phyloP scores from a whole-genome alignment of 64 coral and sea anemone genomes.

The Porites australiensis region DNA sequence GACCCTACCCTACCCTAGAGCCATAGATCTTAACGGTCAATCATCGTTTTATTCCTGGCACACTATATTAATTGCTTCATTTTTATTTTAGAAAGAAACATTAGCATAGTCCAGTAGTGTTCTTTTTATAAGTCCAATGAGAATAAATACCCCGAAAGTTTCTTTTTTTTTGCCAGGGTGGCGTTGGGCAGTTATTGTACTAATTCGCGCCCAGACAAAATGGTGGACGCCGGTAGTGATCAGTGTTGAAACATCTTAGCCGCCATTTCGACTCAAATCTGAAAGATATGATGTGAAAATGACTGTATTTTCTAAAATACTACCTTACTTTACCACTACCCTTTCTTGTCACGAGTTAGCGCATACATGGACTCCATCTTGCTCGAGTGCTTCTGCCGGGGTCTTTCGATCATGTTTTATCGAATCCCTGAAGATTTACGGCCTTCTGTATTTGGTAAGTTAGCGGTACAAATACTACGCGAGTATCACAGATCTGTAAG shows the following conservation, averaged over 20 bases:
- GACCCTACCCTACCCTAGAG: neutral
- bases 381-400: neutral
- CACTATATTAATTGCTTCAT: no score
- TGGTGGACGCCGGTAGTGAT: neutral
- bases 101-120: no score
- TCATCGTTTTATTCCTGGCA: no score
- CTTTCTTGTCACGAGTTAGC: conserved; percentile 53
- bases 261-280: neutral
- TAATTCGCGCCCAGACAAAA: neutral
- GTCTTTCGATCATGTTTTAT: conserved; percentile 42
- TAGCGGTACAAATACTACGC: neutral
- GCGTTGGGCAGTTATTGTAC: no score
- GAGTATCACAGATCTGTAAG: neutral
- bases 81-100: no score
- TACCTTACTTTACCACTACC: neutral
- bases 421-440: conserved; percentile 64
- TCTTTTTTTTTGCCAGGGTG: no score
- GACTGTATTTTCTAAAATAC: conserved; percentile 32
- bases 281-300: neutral
- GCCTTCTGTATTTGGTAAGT: conserved; percentile 59
- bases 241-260: neutral
- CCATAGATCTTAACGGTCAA: no score
- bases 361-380: conserved; percentile 71
- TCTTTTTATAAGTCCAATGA: no score
- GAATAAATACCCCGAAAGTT: no score